Base-by-base conservation (phyloP, 2,888 invertebrate genomes). In the Drosophila nr. fundita region DNA sequence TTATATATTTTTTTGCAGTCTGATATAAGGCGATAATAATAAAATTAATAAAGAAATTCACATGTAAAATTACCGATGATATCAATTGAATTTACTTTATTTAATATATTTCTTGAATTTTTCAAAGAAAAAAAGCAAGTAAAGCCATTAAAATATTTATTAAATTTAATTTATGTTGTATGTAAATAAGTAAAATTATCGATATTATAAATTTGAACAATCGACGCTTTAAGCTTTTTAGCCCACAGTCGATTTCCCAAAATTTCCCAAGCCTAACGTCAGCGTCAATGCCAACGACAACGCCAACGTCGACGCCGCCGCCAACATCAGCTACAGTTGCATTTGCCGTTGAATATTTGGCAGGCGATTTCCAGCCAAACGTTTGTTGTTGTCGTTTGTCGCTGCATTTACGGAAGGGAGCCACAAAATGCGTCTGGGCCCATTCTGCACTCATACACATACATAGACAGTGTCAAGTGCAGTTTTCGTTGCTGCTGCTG, bases 381-480 rank as follows among this genome's bases (percentile, higher is more conserved):
- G 68, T 27, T 38, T 38, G 27, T 38, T 73, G 69, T 67, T 68
- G 55, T 63, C 50, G 66, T 30, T 42, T 27, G 58, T 59, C 29
- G 32, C 36, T 50, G 48, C 58, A 48, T 36, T 45, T 55, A 58
- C 63, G 68, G 73, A 53, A 63, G 62, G 78, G 64, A 78, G 66
- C 52, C 29, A 68, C 72, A 73, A 84, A 82, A 73, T 74, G 73
- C 68, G 87, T 84, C 87, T 84, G 81, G 81, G 52, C 80, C 72
- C 87, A 78, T 78, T 73, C 84, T 67, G 30, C 61, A 30, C 29
- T 59, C 38, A 29, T 1, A 30, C n/a, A 54, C 48, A 59, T 50
- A 34, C 52, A 40, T 57, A 55, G 70, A 62, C 78, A 75, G 68
- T 70, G 72, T 74, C 83, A 71, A 83, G 69, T 86, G 87, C 80